Percentiles rank a stretch among this genome's conserved stretches.
phyloP scores from a whole-genome alignment of 2,797 vertebrate genomes.

The Parauchenoglanis punctatus region DNA sequence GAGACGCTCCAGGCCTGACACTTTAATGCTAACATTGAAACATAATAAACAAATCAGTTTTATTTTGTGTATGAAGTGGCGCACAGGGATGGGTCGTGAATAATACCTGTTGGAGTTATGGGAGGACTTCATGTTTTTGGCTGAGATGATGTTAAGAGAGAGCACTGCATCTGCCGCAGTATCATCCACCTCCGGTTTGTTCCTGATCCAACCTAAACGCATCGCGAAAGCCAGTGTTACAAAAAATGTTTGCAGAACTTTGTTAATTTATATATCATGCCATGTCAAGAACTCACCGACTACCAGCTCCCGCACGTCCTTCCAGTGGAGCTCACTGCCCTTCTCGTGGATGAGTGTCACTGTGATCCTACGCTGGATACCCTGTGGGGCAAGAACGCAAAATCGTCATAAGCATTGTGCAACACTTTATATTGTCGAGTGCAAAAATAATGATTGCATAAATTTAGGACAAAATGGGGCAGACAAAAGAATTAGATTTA shows the following conservation, averaged over 20 bases:
- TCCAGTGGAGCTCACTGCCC: constrained; percentile 97
- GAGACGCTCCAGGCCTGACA: not conserved
- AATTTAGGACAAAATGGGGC: not conserved
- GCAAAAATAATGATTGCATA: not conserved
- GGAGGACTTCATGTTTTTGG: constrained; percentile 94
- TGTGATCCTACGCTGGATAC: constrained; percentile 94
- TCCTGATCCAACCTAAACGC: constrained; percentile 89
- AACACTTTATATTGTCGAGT: not conserved
- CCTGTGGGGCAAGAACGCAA: constrained; percentile 70
- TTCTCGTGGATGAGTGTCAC: constrained; percentile 97
- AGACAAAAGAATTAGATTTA: not conserved
- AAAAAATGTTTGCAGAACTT: not conserved
- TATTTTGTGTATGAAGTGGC: not conserved
- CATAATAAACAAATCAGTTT: not conserved
- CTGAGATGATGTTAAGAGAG: constrained; percentile 97
- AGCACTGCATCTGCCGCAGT: constrained; percentile 88
- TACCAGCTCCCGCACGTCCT: constrained; percentile 94
- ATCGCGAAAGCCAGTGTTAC: not conserved
- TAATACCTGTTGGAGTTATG: constrained; percentile 90
- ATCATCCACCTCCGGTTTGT: constrained; percentile 91
- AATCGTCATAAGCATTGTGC: not conserved
- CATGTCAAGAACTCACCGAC: constrained; percentile 84
- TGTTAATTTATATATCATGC: not conserved
- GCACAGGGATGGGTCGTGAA: not conserved
- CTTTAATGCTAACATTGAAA: not conserved